These are phyloP conservation scores for Bombycilla garrulus DNA, from an alignment of 2,113 vertebrate genomes.

Conservation along the genomic window DNA sequence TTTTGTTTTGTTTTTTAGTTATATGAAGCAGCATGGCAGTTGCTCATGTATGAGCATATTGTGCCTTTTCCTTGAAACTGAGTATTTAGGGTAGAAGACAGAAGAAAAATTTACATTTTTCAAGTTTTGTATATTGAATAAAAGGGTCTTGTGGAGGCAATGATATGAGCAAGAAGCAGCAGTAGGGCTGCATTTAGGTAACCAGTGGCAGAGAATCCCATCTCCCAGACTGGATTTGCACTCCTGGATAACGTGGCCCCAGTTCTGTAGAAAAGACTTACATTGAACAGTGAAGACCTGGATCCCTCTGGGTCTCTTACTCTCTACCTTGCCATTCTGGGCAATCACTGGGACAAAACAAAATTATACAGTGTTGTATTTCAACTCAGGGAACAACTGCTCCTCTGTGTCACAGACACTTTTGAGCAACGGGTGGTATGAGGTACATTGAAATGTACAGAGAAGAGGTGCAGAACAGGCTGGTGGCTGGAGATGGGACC, in stretches of 20 bases:
- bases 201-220: neutral
- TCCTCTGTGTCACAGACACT: neutral
- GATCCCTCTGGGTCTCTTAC: neutral
- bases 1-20: neutral
- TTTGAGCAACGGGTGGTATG: neutral
- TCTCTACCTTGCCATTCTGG: neutral
- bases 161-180: neutral
- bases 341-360: neutral
- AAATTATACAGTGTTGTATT: neutral
- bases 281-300: neutral
- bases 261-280: neutral
- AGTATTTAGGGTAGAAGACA: neutral
- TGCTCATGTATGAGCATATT: neutral
- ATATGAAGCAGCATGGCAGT: neutral
- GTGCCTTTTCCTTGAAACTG: neutral
- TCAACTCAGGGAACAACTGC: neutral
- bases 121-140: neutral
- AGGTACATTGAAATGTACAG: rapidly evolving
- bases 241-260: neutral
- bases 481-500: neutral
- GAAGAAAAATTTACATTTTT: neutral
- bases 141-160: neutral
- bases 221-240: neutral
- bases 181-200: neutral
- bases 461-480: neutral